Conservation (phyloP, 2,888 invertebrate genomes). For the Nomada hirtipes region DNA sequence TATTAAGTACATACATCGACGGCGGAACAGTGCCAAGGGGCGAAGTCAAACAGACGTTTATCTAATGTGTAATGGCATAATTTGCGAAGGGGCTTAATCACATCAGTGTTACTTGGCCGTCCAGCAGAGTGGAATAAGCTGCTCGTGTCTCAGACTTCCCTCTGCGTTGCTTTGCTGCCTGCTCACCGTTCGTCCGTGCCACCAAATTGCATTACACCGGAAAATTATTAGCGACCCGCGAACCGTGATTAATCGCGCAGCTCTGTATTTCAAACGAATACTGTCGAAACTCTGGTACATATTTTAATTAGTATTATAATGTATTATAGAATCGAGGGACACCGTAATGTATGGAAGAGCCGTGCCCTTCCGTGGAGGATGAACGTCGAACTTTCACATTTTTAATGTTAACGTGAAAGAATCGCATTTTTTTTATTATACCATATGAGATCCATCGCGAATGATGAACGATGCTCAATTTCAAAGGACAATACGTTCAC, state of each 20-base stretch:
- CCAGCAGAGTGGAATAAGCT: constrained; percentile 82
- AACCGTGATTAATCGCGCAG: constrained; percentile 47
- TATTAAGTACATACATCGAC: constrained; percentile 61
- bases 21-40: constrained; percentile 71
- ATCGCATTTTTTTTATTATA: too few relatives aligned
- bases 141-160: constrained; percentile 78
- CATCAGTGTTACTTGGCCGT: constrained; percentile 80
- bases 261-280: constrained; percentile 4
- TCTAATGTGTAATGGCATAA: constrained; percentile 78
- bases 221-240: constrained; percentile 71
- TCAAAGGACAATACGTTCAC: too few relatives aligned
- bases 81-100: constrained; percentile 81
- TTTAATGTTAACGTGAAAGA: too few relatives aligned
- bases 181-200: constrained; percentile 61
- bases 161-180: constrained; percentile 52
- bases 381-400: too few relatives aligned
- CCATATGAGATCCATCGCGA: too few relatives aligned
- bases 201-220: constrained; percentile 74
- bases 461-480: too few relatives aligned
- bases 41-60: constrained; percentile 74
- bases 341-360: too few relatives aligned
- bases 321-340: too few relatives aligned
- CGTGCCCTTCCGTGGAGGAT: too few relatives aligned
- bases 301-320: too few relatives aligned
- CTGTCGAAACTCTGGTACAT: neutral